A percentile compares a stretch with the other conserved stretches of the same genome.
These are phyloP conservation scores for Thunnus maccoyii DNA, from an alignment of 2,113 vertebrate species.

Conservation along the genomic window DNA sequence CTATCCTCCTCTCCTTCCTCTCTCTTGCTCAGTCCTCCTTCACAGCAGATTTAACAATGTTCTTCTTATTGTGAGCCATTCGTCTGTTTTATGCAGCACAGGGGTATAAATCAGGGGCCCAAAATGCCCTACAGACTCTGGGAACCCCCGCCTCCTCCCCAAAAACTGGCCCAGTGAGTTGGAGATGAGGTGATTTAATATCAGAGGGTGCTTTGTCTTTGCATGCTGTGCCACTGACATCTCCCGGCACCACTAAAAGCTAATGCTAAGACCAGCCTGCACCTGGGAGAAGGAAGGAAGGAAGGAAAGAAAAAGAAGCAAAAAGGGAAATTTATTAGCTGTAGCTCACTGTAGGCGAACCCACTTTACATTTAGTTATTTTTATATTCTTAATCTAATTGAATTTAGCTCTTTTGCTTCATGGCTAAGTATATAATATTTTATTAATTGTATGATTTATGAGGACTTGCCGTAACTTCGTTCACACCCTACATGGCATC, in stretches of 20 bases:
- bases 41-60: slow-evolving; percentile 50
- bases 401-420: neutral
- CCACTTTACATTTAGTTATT: neutral
- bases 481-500: neutral
- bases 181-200: slow-evolving; percentile 66
- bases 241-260: slow-evolving; percentile 30
- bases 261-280: slow-evolving; percentile 24
- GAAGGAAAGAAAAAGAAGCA: neutral
- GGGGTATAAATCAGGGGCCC: slow-evolving; percentile 62
- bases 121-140: slow-evolving; percentile 37
- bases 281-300: slow-evolving; percentile 22
- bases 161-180: slow-evolving; percentile 43
- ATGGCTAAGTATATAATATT: neutral
- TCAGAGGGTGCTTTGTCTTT: slow-evolving; percentile 59
- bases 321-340: slow-evolving; percentile 6
- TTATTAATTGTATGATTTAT: neutral
- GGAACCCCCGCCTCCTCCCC: slow-evolving; percentile 25
- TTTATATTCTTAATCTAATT: neutral
- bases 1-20: slow-evolving; percentile 7
- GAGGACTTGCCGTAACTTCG: neutral
- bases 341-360: slow-evolving; percentile 2
- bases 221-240: slow-evolving; percentile 36
- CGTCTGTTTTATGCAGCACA: slow-evolving; percentile 54
- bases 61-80: slow-evolving; percentile 58
- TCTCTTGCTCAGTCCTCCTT: neutral